Evolutionary conservation across 1,140 invertebrate genomes (phyloP).

Genomic region (Pentalonia nigronervosa): DNA sequence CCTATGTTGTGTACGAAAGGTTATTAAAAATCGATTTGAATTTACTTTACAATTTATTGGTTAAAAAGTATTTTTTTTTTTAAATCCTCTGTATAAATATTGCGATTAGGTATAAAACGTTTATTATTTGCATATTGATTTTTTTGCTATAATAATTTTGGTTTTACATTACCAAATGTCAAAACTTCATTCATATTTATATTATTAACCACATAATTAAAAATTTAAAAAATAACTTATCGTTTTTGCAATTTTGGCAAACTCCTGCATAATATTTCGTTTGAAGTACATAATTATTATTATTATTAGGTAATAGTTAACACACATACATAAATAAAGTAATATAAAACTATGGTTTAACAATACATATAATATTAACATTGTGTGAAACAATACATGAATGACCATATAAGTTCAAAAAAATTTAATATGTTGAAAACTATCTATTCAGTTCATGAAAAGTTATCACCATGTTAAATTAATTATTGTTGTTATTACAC

Average conservation of each 20-base stretch:
- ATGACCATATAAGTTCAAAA: background rate
- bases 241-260: background rate
- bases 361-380: background rate
- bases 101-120: background rate
- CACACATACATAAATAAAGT: background rate
- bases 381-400: background rate
- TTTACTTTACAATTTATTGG: too few species aligned
- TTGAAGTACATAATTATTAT: background rate
- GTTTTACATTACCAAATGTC: background rate
- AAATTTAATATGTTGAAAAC: background rate
- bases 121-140: background rate
- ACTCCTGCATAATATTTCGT: background rate
- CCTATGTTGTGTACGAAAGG: too few species aligned
- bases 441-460: background rate
- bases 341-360: background rate
- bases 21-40: too few species aligned
- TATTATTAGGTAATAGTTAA: background rate
- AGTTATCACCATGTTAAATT: background rate
- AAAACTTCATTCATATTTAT: background rate
- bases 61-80: background rate
- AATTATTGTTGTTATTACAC: too few species aligned
- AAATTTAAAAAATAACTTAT: background rate
- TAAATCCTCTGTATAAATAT: background rate
- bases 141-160: background rate
- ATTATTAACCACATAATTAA: background rate